Percentiles rank a stretch among this genome's conserved stretches.
phyloP scores from a whole-genome alignment of 2,888 invertebrate species.

The Lomographa bimaculata region DNA sequence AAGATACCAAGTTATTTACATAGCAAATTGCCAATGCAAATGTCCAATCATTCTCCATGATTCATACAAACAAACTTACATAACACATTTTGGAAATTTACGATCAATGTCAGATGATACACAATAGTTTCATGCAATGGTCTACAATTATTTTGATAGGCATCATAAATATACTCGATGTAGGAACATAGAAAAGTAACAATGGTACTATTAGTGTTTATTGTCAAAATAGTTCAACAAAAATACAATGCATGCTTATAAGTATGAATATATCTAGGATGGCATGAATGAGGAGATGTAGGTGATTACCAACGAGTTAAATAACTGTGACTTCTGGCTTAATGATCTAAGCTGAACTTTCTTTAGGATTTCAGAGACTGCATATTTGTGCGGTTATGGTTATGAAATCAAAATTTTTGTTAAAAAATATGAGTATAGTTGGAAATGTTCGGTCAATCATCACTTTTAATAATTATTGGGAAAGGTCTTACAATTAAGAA shows the following conservation, averaged over 20 bases:
- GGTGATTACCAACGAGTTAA: conserved; percentile 7
- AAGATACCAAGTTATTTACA: not conserved
- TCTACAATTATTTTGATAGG: conserved; percentile 44
- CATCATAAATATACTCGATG: conserved; percentile 32
- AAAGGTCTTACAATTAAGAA: no score
- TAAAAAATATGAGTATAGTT: no score
- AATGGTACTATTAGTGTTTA: conserved; percentile 40
- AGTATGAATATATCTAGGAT: no score
- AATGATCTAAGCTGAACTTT: conserved; percentile 1
- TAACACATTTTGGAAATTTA: conserved; percentile 33
- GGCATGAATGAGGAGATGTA: conserved; percentile 5
- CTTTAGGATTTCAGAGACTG: conserved; percentile 1
- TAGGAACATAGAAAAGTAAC: conserved; percentile 36
- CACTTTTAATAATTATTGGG: no score
- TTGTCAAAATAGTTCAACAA: conserved; percentile 38
- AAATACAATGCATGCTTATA: conserved; percentile 22
- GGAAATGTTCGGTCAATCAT: no score
- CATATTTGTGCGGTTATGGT: no score
- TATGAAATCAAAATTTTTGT: no score
- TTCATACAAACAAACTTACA: conserved; percentile 6
- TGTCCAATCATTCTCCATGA: conserved; percentile 3
- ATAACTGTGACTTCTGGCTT: conserved; percentile 1
- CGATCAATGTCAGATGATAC: conserved; percentile 54
- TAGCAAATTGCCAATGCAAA: conserved; percentile 2
- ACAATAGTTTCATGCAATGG: conserved; percentile 62